Evolutionary conservation across 2,113 vertebrate species (phyloP).

Genomic region (Rhynchomys soricoides): DNA sequence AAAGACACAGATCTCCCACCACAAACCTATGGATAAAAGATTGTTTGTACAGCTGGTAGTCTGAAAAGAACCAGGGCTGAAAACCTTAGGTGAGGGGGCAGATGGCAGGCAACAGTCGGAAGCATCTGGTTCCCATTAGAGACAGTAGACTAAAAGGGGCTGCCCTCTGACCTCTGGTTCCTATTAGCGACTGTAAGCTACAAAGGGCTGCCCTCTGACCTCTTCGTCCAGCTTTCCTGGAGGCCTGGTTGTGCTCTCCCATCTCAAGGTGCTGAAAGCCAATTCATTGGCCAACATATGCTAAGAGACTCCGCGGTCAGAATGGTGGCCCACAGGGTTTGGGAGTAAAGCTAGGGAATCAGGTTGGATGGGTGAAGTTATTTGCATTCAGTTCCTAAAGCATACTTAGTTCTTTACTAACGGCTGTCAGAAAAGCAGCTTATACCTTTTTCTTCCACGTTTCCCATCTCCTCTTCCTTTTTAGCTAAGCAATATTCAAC

Average conservation of each 20-base stretch:
- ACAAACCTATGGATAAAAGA: slow-evolving; percentile 53
- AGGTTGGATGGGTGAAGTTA: background rate
- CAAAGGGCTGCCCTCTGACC: slow-evolving; percentile 43
- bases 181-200: background rate
- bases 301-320: background rate
- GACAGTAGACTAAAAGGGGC: background rate
- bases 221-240: background rate
- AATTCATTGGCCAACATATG: slow-evolving; percentile 59
- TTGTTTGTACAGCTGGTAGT: slow-evolving; percentile 77
- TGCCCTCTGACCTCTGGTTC: slow-evolving; percentile 39
- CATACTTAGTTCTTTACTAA: slow-evolving; percentile 47
- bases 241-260: slow-evolving; percentile 22
- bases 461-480: background rate
- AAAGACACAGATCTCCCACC: slow-evolving; percentile 46
- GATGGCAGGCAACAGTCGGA: slow-evolving; percentile 37
- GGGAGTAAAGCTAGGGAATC: slow-evolving; percentile 37
- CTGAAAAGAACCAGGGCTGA: slow-evolving; percentile 47
- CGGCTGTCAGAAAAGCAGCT: slow-evolving; percentile 21
- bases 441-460: background rate
- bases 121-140: slow-evolving; percentile 69
- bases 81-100: slow-evolving; percentile 54
- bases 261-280: slow-evolving; percentile 63
- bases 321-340: slow-evolving; percentile 5
- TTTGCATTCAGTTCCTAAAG: slow-evolving; percentile 29
- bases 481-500: background rate